Evolutionary conservation across 1,140 invertebrate genomes (phyloP), one percentile per base, ranked within the genome.

Genomic region (Drepana arcuata): DNA sequence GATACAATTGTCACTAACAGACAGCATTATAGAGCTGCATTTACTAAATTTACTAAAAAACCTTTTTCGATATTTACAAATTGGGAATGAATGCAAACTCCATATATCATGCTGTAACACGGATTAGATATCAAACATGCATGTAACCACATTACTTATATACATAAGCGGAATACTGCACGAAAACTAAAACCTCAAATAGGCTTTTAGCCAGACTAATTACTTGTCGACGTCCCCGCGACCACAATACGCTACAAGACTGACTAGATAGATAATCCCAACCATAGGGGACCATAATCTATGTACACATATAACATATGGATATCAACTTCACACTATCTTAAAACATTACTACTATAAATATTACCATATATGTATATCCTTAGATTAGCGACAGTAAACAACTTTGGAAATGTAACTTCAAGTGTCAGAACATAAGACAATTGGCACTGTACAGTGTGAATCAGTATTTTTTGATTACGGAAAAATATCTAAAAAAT

Each of bases 181-280:
- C 33, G 44, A 49, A 54, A n/a, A n/a, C n/a, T n/a, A n/a, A n/a
- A n/a, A n/a, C n/a, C 6, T 38, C 39, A 21, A 31, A 21, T 21
- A 26, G 64, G 64, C 65, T 65, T 51, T 33, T 10, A 61, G 61
- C 58, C 63, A 11, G n/a, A n/a, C n/a, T n/a, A n/a, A n/a, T n/a
- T n/a, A n/a, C n/a, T n/a, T n/a, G n/a, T n/a, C n/a, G n/a, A n/a
- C n/a, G n/a, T n/a, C n/a, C n/a, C n/a, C n/a, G n/a, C n/a, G n/a
- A n/a, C n/a, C n/a, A n/a, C n/a, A n/a, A n/a, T n/a, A n/a, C 56
- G 49, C 53, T 70, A 68, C 50, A 41, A 55, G 69, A 79, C 57
- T 79, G 75, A 80, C 75, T 80, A 80, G 74, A 79, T 44, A 30
- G 47, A n/a, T n/a, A n/a, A n/a, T 49, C 70, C 68, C n/a, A n/a